Percentiles rank a stretch among this genome's conserved stretches.
These are phyloP conservation scores for Psittacus erithacus DNA, from an alignment of 2,113 vertebrate species.

Conservation along the genomic window DNA sequence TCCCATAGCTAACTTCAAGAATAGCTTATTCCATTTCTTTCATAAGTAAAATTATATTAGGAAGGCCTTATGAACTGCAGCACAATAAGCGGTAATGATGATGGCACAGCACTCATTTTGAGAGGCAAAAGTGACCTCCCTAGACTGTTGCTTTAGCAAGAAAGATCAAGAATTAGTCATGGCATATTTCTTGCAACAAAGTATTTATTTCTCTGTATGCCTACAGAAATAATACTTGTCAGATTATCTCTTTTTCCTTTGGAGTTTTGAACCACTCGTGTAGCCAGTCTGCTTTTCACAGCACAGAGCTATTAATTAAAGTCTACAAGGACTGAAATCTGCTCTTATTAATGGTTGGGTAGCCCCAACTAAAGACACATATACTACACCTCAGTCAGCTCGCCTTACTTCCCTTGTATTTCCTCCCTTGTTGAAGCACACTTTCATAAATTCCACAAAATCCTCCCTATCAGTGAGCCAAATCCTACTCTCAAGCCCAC, in stretches of 20 bases:
- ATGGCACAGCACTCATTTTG: neutral
- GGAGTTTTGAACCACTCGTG: neutral
- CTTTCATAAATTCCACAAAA: neutral
- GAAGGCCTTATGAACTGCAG: neutral
- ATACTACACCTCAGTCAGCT: neutral
- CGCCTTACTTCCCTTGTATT: neutral
- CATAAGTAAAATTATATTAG: neutral
- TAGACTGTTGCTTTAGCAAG: neutral
- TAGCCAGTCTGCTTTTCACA: neutral
- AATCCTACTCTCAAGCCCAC: neutral
- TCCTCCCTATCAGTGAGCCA: neutral
- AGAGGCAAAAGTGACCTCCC: neutral
- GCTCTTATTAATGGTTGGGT: neutral
- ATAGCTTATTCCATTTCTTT: neutral
- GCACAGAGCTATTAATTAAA: neutral
- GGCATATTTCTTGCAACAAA: neutral
- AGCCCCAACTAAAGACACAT: neutral
- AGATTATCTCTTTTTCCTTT: neutral
- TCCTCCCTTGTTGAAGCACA: neutral
- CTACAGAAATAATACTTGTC: neutral
- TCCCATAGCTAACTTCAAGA: neutral
- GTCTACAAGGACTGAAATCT: neutral
- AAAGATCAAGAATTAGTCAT: neutral
- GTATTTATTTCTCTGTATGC: neutral
- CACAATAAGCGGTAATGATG: neutral